Percentiles rank a stretch among this genome's conserved stretches.
Evolutionary conservation across 2,888 invertebrate species (phyloP).

Genomic region (Epirrhoe tristata): DNA sequence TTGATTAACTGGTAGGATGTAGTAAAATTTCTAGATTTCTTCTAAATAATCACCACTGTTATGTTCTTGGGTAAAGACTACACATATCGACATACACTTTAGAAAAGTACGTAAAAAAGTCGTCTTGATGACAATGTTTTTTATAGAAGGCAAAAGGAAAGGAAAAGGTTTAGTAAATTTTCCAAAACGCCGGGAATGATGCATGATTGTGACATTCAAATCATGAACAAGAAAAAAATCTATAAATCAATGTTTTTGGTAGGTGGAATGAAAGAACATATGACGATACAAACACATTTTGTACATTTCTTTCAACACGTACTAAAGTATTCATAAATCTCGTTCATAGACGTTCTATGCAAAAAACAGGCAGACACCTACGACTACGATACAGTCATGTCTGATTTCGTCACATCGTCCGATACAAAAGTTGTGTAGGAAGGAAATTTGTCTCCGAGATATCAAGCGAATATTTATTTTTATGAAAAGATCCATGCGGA

Average conservation of each 20-base stretch:
- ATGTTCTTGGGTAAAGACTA: no score
- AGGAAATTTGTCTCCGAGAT: constrained; percentile 9
- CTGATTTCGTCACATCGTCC: constrained; percentile 34
- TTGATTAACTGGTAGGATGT: no score
- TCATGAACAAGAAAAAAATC: neutral
- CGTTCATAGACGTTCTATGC: constrained; percentile 38
- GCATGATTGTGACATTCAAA: no score
- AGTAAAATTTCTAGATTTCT: no score
- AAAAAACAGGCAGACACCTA: constrained; percentile 40
- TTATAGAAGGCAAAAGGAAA: no score
- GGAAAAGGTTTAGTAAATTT: no score
- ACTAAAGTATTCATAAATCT: constrained; percentile 18
- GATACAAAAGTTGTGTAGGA: constrained; percentile 35
- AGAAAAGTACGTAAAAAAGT: no score
- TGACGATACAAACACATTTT: neutral
- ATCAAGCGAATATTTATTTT: neutral
- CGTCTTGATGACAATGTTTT: no score
- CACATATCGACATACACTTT: no score
- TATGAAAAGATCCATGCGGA: neutral
- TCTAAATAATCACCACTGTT: no score
- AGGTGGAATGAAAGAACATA: neutral
- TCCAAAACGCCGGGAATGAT: no score
- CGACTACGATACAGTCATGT: constrained; percentile 32
- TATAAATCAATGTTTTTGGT: neutral
- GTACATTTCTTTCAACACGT: constrained; percentile 3